Evolutionary conservation across 2,797 vertebrate genomes (phyloP).

Genomic region (Orientallactaga sibirica): DNA sequence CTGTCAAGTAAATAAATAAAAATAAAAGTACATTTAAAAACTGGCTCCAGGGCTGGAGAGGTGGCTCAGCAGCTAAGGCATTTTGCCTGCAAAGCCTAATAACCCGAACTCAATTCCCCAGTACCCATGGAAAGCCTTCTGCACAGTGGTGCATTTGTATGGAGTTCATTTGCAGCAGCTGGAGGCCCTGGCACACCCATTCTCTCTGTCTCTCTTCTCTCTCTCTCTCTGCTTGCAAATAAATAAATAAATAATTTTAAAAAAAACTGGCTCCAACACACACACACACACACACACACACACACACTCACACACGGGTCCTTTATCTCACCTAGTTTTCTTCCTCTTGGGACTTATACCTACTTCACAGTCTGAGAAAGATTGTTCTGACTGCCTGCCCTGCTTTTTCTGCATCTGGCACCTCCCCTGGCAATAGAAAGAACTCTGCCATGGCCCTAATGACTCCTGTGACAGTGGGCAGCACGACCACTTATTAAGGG

Average conservation of each 20-base stretch:
- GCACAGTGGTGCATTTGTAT: too few species aligned
- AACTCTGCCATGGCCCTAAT: slow-evolving; percentile 39
- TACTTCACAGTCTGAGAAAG: slow-evolving; percentile 49
- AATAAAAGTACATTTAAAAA: not conserved
- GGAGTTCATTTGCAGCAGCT: too few species aligned
- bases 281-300: not conserved
- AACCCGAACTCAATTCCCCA: too few species aligned
- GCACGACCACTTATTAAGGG: not conserved
- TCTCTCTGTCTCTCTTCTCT: too few species aligned
- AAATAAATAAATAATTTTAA: not conserved
- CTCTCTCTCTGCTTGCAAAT: too few species aligned
- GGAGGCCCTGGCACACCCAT: too few species aligned
- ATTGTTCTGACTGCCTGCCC: slow-evolving; percentile 37
- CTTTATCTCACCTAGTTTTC: slow-evolving; percentile 47
- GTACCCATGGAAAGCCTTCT: too few species aligned
- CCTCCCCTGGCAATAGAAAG: slow-evolving; percentile 55
- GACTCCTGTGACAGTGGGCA: slow-evolving; percentile 30
- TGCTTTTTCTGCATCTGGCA: slow-evolving; percentile 53
- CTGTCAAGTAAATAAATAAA: not conserved
- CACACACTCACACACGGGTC: not conserved
- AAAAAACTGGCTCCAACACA: too few species aligned
- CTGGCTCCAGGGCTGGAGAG: too few species aligned
- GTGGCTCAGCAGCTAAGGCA: too few species aligned
- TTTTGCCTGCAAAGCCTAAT: too few species aligned
- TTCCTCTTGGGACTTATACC: slow-evolving; percentile 58